Conservation (phyloP, 2,888 invertebrate genomes). For the Saturnia pavonia region DNA sequence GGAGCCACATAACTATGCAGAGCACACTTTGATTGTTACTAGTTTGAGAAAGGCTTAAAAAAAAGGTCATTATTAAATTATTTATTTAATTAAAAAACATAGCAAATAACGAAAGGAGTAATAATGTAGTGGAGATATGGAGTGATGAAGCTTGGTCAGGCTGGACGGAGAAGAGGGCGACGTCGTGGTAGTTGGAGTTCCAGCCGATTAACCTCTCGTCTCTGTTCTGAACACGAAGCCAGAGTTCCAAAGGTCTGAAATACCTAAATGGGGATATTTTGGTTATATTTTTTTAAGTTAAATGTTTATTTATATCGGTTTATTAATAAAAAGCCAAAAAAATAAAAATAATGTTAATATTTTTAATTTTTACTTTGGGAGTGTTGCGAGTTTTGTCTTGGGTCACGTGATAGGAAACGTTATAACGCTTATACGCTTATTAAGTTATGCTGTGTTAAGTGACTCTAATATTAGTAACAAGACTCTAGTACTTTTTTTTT, state of each 20-base stretch:
- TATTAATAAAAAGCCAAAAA: too few species aligned
- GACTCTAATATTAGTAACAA: too few species aligned
- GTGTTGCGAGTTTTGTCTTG: too few species aligned
- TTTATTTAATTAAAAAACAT: constrained; percentile 7
- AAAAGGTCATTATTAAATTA: background rate
- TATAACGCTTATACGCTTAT: too few species aligned
- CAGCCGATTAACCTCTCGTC: constrained; percentile 88
- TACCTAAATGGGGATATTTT: constrained; percentile 69
- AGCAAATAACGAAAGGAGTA: constrained; percentile 12
- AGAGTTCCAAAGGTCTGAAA: constrained; percentile 89
- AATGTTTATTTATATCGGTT: too few species aligned
- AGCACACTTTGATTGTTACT: background rate
- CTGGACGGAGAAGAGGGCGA: constrained; percentile 78
- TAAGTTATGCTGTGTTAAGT: too few species aligned
- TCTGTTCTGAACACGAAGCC: constrained; percentile 89
- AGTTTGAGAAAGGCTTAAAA: background rate
- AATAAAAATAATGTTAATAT: too few species aligned
- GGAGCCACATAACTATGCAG: too few species aligned
- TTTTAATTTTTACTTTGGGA: too few species aligned
- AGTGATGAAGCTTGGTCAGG: constrained; percentile 7
- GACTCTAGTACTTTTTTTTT: too few species aligned
- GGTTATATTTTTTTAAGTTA: too few species aligned
- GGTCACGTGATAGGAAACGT: too few species aligned
- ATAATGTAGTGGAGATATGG: constrained; percentile 1
- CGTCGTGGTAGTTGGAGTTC: constrained; percentile 86